Evolutionary conservation across 2,797 vertebrate species (phyloP), one percentile per base, ranked within the genome.

Genomic region (Phyllotis vaccarum): DNA sequence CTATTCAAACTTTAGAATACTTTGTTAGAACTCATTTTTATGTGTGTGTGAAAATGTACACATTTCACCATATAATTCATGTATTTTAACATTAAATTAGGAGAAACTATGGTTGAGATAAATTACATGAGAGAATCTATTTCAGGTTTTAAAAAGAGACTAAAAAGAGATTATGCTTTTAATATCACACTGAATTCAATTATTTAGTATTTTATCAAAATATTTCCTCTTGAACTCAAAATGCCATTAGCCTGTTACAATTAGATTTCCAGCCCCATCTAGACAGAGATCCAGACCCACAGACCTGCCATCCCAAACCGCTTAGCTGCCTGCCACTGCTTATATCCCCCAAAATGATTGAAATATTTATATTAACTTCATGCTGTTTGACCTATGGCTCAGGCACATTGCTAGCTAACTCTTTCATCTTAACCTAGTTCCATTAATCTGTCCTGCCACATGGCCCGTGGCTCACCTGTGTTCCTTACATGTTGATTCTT

Each of bases 21-120:
- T 86, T 81, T 81, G 3, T 31, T 17, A 66, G 7, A 27, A 90
- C 52, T 88, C 1, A 46, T 31, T 81, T 96, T 92, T 81, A 70
- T 37, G 3, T 90, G 34, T 31, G 56, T 37, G 78, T 54, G 37
- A 9, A 70, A 83, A 64, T 70, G 31, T 56, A 12, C 2, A 90
- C 78, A 70, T 16, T 91, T 72, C 66, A 72, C 82, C 24, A 72
- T 74, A 29, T 43, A 40, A 56, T 82, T 14, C 64, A 49, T 90
- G 85, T 92, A 88, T 60, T 91, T 92, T 95, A 2, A 75, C 37
- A 37, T 4, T 89, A 64, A 91, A 90, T 70, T 70, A n/a, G 17
- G n/a, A 70, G 19, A 70, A 70, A 37, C 6, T 37, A 8, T 70
- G n/a, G 17, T 70, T 37, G 66, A 34, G n/a, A 19, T n/a, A 68